These are phyloP conservation scores for Parnassius apollo DNA, from an alignment of 2,888 invertebrate genomes.

Conservation along the genomic window DNA sequence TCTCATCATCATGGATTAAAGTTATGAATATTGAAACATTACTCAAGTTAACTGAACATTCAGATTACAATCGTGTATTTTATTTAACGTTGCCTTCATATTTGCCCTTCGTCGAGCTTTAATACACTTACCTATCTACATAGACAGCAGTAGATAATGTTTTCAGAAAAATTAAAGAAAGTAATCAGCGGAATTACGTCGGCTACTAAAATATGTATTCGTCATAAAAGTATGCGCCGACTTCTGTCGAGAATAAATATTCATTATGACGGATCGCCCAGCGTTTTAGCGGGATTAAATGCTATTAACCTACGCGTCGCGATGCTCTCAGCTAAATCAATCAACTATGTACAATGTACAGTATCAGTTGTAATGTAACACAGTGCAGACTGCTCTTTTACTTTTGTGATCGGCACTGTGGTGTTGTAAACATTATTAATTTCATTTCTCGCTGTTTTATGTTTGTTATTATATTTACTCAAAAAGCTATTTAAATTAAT, in stretches of 20 bases:
- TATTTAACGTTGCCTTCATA: conserved; percentile 58
- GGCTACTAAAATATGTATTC: conserved; percentile 80
- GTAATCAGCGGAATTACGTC: conserved; percentile 77
- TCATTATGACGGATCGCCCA: conserved; percentile 77
- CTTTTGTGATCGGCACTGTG: conserved; percentile 13
- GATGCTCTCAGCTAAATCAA: conserved; percentile 70
- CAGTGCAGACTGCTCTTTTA: conserved; percentile 11
- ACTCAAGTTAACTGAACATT: conserved; percentile 23
- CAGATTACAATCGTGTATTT: conserved; percentile 32
- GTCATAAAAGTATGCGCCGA: conserved; percentile 78
- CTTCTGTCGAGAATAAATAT: conserved; percentile 77
- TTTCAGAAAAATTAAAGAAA: conserved; percentile 78
- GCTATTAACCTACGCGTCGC: conserved; percentile 64
- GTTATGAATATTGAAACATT: conserved; percentile 23
- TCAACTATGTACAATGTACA: conserved; percentile 37
- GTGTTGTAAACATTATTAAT: too few species aligned
- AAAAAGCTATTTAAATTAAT: too few species aligned
- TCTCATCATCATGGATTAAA: conserved; percentile 5
- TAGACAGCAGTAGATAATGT: conserved; percentile 44
- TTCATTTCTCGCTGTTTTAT: too few species aligned
- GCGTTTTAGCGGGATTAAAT: conserved; percentile 80
- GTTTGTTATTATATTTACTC: too few species aligned
- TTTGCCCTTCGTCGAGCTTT: conserved; percentile 62
- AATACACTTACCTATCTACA: conserved; percentile 62
- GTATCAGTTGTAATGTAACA: conserved; percentile 25